These are phyloP conservation scores for Polypedilum vanderplanki DNA, from an alignment of 1,140 invertebrate genomes.

Conservation along the genomic window DNA sequence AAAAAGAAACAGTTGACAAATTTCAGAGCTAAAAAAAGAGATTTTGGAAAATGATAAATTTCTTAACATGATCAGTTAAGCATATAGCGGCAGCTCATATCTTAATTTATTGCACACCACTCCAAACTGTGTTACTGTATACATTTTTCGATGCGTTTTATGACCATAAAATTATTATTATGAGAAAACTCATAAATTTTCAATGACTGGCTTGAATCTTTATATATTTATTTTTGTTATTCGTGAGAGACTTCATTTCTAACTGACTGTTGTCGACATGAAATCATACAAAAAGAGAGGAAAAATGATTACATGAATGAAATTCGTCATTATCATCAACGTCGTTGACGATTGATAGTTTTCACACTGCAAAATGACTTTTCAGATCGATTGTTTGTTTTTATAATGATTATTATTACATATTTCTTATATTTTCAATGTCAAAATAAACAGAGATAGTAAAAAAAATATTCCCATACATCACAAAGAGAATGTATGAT, in stretches of 20 bases:
- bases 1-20: not conserved
- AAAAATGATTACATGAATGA: not conserved
- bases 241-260: too few species aligned
- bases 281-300: not conserved
- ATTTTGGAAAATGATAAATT: slow-evolving; percentile 8
- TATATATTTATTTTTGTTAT: too few species aligned
- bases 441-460: too few species aligned
- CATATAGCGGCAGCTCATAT: not conserved
- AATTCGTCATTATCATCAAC: not conserved
- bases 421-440: too few species aligned
- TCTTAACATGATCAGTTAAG: not conserved
- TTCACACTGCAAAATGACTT: too few species aligned
- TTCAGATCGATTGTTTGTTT: too few species aligned
- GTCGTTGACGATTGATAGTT: too few species aligned
- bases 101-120: not conserved
- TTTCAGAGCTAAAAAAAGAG: not conserved
- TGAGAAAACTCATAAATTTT: slow-evolving; percentile 25
- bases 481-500: too few species aligned
- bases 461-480: too few species aligned
- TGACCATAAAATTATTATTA: slow-evolving; percentile 24
- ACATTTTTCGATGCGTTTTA: not conserved
- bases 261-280: not conserved
- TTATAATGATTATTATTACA: too few species aligned
- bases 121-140: not conserved
- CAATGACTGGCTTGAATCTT: not conserved